Conservation (phyloP, 2,797 vertebrate genomes). For the Spinibarbus caldwelli region DNA sequence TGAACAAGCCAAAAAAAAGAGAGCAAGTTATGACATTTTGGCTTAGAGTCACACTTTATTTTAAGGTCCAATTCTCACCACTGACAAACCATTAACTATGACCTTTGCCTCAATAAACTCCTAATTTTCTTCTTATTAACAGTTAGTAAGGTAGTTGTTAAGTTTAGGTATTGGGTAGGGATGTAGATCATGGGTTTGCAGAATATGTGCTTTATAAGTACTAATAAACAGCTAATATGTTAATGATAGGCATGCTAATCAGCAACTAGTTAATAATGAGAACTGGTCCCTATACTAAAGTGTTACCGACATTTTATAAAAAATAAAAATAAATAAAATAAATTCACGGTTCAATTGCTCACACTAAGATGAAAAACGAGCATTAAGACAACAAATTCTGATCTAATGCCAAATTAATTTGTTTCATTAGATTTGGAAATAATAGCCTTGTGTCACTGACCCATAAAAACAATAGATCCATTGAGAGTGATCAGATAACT, state of each 20-base stretch:
- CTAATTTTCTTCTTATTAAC: background rate
- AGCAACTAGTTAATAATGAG: background rate
- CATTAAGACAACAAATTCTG: background rate
- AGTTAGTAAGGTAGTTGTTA: too few species aligned
- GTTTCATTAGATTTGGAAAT: background rate
- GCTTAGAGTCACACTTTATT: too few species aligned
- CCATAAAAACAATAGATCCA: conserved; percentile 4
- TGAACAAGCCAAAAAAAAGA: background rate
- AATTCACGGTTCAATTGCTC: background rate
- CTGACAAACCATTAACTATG: too few species aligned
- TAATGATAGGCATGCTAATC: background rate
- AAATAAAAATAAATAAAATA: too few species aligned
- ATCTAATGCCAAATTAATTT: background rate
- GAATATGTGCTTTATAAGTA: too few species aligned
- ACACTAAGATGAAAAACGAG: background rate
- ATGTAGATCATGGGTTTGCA: too few species aligned
- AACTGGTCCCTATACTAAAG: background rate
- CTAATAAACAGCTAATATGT: too few species aligned
- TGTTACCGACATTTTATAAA: too few species aligned
- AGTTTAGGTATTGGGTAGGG: too few species aligned
- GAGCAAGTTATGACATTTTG: too few species aligned
- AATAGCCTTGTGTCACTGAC: background rate
- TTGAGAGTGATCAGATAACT: background rate
- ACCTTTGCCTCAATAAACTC: too few species aligned
- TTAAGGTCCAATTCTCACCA: too few species aligned